phyloP scores from a whole-genome alignment of 23 tunicate species.

The Phallusia fumigata region DNA sequence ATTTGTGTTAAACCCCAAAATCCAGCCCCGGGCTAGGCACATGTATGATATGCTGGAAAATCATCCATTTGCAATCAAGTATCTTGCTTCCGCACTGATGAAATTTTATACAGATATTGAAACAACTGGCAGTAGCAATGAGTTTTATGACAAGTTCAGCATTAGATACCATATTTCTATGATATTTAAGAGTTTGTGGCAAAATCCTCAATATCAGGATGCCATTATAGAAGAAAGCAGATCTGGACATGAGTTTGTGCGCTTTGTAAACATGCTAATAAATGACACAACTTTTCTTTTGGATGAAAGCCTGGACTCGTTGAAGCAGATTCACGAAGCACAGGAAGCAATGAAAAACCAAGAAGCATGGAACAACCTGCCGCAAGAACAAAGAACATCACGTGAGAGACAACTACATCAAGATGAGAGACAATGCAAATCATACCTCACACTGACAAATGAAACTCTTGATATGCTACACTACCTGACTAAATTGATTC shows the following conservation, averaged over 20 bases:
- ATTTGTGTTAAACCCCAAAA: slow-evolving; percentile 51
- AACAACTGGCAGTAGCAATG: slow-evolving; percentile 87
- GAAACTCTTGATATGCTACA: slow-evolving; percentile 79
- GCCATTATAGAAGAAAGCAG: slow-evolving; percentile 58
- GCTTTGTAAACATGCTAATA: slow-evolving; percentile 92
- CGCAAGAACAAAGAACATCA: slow-evolving; percentile 33
- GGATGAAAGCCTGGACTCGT: slow-evolving; percentile 81
- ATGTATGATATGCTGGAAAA: slow-evolving; percentile 63
- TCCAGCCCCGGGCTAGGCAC: slow-evolving; percentile 48
- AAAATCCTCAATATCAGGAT: slow-evolving; percentile 71
- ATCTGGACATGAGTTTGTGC: slow-evolving; percentile 76
- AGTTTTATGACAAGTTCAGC: slow-evolving; percentile 95
- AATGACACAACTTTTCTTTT: slow-evolving; percentile 92
- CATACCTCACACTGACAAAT: slow-evolving; percentile 88
- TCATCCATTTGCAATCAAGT: slow-evolving; percentile 60
- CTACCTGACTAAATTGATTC: slow-evolving; percentile 73
- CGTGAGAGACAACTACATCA: slow-evolving; percentile 66
- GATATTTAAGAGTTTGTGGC: slow-evolving; percentile 79
- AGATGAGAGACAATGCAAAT: slow-evolving; percentile 90
- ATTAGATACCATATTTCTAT: slow-evolving; percentile 89
- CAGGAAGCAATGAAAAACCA: slow-evolving; percentile 74
- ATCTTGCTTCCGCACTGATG: slow-evolving; percentile 79
- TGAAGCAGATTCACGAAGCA: slow-evolving; percentile 84
- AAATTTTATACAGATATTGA: slow-evolving; percentile 95
- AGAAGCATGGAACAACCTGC: slow-evolving; percentile 46